phyloP scores from a whole-genome alignment of 2,797 vertebrate species.

The Sebastes minor region DNA sequence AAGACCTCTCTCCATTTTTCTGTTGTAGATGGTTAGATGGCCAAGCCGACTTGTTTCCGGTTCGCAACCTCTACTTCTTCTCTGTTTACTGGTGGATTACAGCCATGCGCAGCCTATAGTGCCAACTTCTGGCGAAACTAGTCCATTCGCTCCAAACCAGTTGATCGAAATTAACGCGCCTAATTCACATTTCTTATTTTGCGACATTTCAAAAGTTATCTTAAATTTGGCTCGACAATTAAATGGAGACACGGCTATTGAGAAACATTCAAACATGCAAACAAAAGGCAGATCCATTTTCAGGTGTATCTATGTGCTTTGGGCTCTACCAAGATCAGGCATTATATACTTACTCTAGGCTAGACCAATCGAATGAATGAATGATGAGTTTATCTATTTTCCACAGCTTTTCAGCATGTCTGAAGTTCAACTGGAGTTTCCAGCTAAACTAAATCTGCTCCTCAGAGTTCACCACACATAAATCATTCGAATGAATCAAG shows the following conservation, averaged over 20 bases:
- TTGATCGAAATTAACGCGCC: no score
- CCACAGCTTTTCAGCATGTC: slow-evolving; percentile 9
- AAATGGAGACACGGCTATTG: background rate
- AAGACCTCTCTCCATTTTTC: no score
- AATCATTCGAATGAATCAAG: slow-evolving; percentile 32
- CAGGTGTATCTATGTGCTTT: background rate
- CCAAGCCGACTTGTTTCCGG: no score
- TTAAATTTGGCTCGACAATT: no score
- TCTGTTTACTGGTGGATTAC: no score
- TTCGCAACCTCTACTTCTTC: no score
- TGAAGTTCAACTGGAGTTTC: slow-evolving; percentile 39
- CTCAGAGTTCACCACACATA: slow-evolving; percentile 17
- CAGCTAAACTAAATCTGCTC: slow-evolving; percentile 7
- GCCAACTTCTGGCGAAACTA: no score
- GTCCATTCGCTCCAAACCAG: no score
- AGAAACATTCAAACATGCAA: background rate
- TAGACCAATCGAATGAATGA: background rate
- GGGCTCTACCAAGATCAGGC: background rate
- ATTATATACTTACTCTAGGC: background rate
- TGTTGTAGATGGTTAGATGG: no score
- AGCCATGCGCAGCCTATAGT: no score
- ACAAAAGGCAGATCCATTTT: background rate
- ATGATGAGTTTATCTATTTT: slow-evolving; percentile 4
- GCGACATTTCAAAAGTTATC: no score
- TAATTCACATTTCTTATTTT: no score